Evolutionary conservation across 1,140 invertebrate species (phyloP), one percentile per base, ranked within the genome.

Genomic region (Helicoverpa armigera): DNA sequence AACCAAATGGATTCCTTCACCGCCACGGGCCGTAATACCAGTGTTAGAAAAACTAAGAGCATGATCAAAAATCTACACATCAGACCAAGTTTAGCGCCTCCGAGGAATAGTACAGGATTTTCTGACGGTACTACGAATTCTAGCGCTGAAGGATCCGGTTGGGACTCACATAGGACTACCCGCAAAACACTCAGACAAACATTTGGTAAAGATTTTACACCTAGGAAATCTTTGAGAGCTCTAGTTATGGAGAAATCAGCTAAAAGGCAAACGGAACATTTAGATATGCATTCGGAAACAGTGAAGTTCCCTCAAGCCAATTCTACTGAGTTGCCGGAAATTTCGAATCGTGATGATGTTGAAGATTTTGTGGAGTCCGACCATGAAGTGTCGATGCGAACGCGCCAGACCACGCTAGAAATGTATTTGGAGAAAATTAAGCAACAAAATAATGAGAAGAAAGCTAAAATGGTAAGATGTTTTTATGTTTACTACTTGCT

Each of bases 241-340:
- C 67, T 94, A 14, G 93, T 94, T 2, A 93, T 94, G 91, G 92
- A 94, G 75, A 91, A 93, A 85, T 90, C 92, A 0, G 91, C 91
- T 0, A 93, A 92, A 83, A 79, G 90, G 18, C 84, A 89, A 78
- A 87, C 83, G 51, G 63, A 70, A 18, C 77, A 82, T 72, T 82
- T 83, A 7, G 81, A 84, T 18, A 81, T 70, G 43, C 82, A 81
- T 56, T 60, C 70, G 14, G 79, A 79, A 11, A 81, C 65, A 53
- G 51, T 56, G 1, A 83, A 86, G n/a, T 48, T 80, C 5, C 89
- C 86, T 23, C 85, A 86, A 80, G 90, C 89, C 1, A 89, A 90
- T 63, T 90, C 90, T 3, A 90, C 91, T 1, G 89, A 90, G 79
- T 51, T 88, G 7, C 85, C 83, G 3, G 84, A 82, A 82, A 35